Evolutionary conservation across 2,113 vertebrate genomes (phyloP).

Genomic region (Mesitornis unicolor): DNA sequence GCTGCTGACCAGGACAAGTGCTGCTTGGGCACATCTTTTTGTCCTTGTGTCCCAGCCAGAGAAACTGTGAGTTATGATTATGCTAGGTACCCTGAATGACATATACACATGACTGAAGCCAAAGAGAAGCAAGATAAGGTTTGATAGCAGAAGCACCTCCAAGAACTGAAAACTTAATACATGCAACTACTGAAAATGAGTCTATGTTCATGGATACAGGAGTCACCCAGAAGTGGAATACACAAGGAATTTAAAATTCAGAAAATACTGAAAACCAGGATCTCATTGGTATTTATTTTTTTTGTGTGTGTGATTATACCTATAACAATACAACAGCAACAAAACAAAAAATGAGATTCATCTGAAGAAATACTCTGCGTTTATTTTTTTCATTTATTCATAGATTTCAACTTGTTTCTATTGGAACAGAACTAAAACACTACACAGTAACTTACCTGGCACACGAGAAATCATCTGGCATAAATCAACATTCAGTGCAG

Average conservation of each 20-base stretch:
- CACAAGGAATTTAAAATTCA: not conserved
- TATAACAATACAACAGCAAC: not conserved
- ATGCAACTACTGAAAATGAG: not conserved
- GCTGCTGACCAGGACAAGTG: not conserved
- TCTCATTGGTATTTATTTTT: not conserved
- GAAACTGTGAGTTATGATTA: not conserved
- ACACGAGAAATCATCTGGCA: conserved; percentile 94
- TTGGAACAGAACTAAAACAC: not conserved
- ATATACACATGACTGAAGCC: not conserved
- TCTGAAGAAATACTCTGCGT: not conserved
- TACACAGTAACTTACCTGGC: conserved; percentile 79
- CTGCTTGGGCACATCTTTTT: not conserved
- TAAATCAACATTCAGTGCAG: conserved; percentile 82
- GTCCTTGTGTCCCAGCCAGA: not conserved
- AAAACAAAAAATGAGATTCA: not conserved
- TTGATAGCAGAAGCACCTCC: not conserved
- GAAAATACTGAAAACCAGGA: not conserved
- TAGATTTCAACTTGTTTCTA: not conserved
- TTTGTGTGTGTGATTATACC: not conserved
- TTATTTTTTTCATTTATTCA: not conserved
- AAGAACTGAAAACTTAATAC: not conserved
- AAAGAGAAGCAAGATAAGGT: not conserved
- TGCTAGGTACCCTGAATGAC: not conserved
- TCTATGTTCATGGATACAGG: not conserved
- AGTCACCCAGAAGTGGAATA: not conserved